Evolutionary conservation across 2,797 vertebrate genomes (phyloP), one percentile per base, ranked within the genome.

Genomic region (Siniperca obscura): DNA sequence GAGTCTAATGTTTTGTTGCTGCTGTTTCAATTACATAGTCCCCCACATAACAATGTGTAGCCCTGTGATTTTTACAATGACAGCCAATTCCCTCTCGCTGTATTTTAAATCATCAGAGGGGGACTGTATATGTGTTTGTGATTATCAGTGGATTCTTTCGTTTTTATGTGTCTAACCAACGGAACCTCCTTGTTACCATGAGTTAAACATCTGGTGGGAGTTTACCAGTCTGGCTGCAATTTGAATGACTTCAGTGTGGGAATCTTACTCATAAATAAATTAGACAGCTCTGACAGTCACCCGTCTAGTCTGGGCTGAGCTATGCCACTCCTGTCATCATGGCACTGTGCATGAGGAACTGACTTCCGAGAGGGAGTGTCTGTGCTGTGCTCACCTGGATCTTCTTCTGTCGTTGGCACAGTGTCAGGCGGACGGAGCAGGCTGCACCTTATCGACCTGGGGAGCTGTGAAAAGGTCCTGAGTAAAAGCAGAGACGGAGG

Each of bases 391-490:
- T 94, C 89, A 93, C 76, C 86, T 85, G 64, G 40, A 82, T 89
- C 36, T 61, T 84, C 76, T 72, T 87, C 74, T 82, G 22, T 91
- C 68, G 0, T 89, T 88, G 85, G 53, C 82, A 52, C 87, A 99
- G 98, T 99, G 98, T 99, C 98, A 3, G 98, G 98, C 25, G 97
- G 98, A 91, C 96, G 97, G 57, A 99, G 98, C 93, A 96, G 98
- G 82, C 96, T 99, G 84, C 98, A 99, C 92, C 98, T 99, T 85
- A 96, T 99, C 7, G 98, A 99, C 95, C 92, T 99, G 81, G 98
- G 98, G 30, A 98, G 98, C 93, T 99, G 98, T 88, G 98, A 99
- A 89, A 97, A 96, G 89, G 96, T 96, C 11, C 87, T 97, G 65
- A 96, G 96, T 92, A 97, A 96, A 93, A 97, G 95, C 66, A 95